Conservation (phyloP, 2,797 vertebrate species). For the Pogoniulus pusillus region DNA sequence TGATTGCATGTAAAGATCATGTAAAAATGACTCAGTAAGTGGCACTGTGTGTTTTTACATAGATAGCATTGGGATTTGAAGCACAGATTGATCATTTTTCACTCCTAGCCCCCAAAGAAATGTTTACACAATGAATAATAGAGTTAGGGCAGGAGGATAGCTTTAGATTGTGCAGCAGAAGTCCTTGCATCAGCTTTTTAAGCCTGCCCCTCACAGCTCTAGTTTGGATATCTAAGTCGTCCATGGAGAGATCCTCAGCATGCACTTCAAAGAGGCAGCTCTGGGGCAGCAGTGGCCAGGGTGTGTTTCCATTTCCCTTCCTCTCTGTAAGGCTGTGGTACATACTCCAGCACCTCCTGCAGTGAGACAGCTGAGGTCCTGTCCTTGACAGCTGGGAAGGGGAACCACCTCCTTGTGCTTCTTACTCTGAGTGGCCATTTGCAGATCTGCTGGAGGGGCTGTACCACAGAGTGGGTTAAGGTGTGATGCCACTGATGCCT, state of each 20-base stretch:
- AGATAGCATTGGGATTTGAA: background rate
- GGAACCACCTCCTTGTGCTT: background rate
- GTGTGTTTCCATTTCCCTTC: background rate
- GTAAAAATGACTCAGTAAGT: background rate
- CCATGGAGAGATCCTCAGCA: accelerated
- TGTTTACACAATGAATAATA: background rate
- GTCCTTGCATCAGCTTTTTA: background rate
- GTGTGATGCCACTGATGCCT: background rate
- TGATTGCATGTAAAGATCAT: background rate
- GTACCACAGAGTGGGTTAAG: background rate
- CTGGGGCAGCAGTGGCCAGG: background rate
- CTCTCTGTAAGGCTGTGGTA: no score
- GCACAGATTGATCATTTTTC: background rate
- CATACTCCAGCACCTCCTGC: accelerated
- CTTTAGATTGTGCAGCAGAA: background rate
- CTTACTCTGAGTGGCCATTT: background rate
- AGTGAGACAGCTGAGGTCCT: background rate
- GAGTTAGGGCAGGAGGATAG: background rate
- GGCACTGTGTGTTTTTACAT: background rate
- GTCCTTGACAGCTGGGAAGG: background rate
- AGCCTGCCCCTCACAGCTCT: background rate
- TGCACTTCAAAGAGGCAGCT: background rate
- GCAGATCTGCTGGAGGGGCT: background rate
- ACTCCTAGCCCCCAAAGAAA: background rate
- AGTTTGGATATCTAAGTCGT: background rate